Evolutionary conservation across 2,797 vertebrate genomes (phyloP).

Genomic region (Sarcophilus harrisii): DNA sequence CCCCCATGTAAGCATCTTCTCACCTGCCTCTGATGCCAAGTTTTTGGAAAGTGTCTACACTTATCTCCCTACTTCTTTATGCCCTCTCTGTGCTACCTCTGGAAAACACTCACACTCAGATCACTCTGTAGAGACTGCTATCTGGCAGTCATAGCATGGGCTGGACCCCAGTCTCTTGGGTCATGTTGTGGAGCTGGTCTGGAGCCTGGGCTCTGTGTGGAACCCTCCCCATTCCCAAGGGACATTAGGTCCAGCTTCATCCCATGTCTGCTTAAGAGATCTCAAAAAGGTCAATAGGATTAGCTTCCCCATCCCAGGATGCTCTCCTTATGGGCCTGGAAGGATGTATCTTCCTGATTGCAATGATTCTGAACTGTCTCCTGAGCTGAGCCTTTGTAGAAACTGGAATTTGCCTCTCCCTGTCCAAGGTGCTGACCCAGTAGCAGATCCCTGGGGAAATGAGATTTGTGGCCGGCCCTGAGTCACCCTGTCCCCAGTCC

Average conservation of each 20-base stretch:
- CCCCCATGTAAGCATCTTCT: neutral
- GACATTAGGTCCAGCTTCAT: neutral
- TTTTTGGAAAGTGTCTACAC: neutral
- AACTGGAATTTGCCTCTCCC: neutral
- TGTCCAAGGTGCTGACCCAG: slow-evolving; percentile 38
- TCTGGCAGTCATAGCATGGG: neutral
- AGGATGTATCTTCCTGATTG: neutral
- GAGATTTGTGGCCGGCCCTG: accelerated
- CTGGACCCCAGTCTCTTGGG: neutral
- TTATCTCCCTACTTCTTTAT: neutral
- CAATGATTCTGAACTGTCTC: slow-evolving; percentile 47
- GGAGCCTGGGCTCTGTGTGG: neutral
- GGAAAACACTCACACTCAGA: neutral
- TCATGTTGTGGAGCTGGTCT: neutral
- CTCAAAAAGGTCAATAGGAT: neutral
- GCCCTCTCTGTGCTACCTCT: neutral
- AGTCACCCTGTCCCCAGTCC: accelerated
- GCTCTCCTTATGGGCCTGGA: neutral
- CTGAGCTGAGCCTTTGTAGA: neutral
- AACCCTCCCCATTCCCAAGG: neutral
- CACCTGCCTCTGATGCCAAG: neutral
- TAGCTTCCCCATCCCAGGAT: neutral
- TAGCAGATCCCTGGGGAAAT: neutral
- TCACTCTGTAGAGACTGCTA: neutral
- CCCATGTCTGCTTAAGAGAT: slow-evolving; percentile 27